These are phyloP conservation scores for Heptranchias perlo DNA, from an alignment of 2,113 vertebrate species.

Conservation along the genomic window DNA sequence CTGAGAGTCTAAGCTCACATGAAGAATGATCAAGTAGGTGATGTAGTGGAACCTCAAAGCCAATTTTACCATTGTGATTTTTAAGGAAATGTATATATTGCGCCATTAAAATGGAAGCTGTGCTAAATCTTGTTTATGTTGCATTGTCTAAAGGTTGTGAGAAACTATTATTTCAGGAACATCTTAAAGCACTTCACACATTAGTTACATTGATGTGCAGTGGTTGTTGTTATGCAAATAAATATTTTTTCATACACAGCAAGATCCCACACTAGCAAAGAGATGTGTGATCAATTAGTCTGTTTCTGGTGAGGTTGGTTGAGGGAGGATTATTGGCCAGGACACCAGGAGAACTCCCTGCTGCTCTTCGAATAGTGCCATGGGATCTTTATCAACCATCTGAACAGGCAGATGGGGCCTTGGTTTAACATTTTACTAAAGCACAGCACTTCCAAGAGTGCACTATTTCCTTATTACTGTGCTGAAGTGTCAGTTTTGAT, in stretches of 20 bases:
- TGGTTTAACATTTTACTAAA: no score
- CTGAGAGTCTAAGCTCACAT: neutral
- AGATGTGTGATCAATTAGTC: neutral
- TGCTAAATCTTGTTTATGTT: neutral
- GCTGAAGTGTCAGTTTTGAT: no score
- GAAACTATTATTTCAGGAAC: neutral
- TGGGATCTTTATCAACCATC: no score
- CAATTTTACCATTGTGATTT: neutral
- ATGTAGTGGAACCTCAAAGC: neutral
- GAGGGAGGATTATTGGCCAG: no score
- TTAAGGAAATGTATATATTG: neutral
- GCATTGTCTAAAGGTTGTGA: neutral
- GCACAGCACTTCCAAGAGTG: no score
- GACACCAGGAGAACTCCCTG: no score
- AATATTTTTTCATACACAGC: neutral
- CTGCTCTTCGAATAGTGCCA: no score
- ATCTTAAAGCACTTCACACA: neutral
- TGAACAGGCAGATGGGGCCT: no score
- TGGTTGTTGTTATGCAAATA: neutral
- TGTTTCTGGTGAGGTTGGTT: no score
- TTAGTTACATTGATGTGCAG: neutral
- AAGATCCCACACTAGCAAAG: neutral
- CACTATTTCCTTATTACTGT: no score
- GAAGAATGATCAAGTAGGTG: neutral
- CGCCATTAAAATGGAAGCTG: neutral